phyloP scores from a whole-genome alignment of 37 sponge, comb jelly and placozoan genomes.

The Oscarella lobularis region DNA sequence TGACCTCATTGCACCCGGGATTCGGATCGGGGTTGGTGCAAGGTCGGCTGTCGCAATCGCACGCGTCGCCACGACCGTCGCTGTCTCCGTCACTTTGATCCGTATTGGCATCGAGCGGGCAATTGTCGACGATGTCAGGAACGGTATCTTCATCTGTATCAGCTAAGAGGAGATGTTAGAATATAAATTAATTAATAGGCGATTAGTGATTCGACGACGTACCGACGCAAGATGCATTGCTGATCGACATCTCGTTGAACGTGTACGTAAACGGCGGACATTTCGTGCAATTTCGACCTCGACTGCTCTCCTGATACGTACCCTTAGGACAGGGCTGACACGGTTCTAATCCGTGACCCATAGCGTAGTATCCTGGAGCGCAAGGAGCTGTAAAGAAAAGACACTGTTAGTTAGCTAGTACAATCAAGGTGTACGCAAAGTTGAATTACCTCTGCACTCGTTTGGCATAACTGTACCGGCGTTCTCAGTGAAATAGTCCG shows the following conservation, averaged over 20 bases:
- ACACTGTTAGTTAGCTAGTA: too few relatives aligned
- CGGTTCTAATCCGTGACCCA: conserved; percentile 2
- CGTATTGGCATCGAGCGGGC: neutral
- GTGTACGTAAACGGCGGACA: neutral
- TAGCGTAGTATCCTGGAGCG: too few relatives aligned
- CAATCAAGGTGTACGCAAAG: too few relatives aligned
- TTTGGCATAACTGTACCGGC: too few relatives aligned
- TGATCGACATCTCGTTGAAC: neutral
- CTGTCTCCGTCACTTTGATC: neutral
- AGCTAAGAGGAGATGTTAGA: neutral
- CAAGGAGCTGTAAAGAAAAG: too few relatives aligned
- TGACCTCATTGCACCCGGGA: neutral
- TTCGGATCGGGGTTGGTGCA: neutral
- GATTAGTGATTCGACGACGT: too few relatives aligned
- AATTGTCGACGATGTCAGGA: conserved; percentile 6
- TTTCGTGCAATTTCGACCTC: neutral
- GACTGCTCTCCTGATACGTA: neutral
- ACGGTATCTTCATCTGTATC: neutral
- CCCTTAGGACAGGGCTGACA: conserved; percentile 6
- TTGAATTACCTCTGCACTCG: neutral
- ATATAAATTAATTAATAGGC: too few relatives aligned
- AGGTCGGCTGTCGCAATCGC: neutral
- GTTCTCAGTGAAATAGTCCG: too few relatives aligned
- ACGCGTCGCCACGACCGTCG: conserved; percentile 6
- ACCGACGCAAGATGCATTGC: neutral